phyloP scores from a whole-genome alignment of 2,113 vertebrate genomes.

The Scolopax mira region DNA sequence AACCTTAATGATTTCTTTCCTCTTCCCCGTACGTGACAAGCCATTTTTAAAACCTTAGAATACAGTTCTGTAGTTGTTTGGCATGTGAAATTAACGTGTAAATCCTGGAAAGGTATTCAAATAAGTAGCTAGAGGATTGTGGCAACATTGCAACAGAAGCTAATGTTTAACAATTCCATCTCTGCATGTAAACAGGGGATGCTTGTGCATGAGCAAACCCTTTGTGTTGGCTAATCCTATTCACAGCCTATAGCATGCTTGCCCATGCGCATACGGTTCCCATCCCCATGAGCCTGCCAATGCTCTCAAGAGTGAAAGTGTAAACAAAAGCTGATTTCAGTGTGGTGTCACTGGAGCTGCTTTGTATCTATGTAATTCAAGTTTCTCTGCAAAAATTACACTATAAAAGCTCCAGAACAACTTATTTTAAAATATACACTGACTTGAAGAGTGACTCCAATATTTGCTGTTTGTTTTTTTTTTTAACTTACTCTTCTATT shows the following conservation, averaged over 20 bases:
- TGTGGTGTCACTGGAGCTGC: not conserved
- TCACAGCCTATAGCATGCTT: not conserved
- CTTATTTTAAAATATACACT: not conserved
- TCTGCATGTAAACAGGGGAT: not conserved
- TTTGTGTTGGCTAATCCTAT: slow-evolving; percentile 8
- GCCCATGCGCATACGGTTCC: not conserved
- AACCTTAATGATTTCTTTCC: not conserved
- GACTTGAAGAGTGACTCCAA: not conserved
- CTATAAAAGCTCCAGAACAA: not conserved
- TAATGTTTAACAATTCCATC: not conserved
- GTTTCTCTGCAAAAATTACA: not conserved
- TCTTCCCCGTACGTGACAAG: not conserved
- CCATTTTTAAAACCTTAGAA: not conserved
- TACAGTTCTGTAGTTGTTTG: not conserved
- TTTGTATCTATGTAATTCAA: not conserved
- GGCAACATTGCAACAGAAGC: not conserved
- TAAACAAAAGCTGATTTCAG: not conserved
- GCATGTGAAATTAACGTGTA: not conserved
- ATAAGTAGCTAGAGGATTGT: not conserved
- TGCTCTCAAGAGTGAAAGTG: not conserved
- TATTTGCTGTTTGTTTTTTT: not conserved
- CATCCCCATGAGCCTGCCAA: not conserved
- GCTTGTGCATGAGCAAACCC: not conserved
- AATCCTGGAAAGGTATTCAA: not conserved
- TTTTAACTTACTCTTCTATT: not conserved